A percentile compares a stretch with the other conserved stretches of the same genome.
Conservation (phyloP, 2,113 vertebrate genomes). For the Ursus arctos region DNA sequence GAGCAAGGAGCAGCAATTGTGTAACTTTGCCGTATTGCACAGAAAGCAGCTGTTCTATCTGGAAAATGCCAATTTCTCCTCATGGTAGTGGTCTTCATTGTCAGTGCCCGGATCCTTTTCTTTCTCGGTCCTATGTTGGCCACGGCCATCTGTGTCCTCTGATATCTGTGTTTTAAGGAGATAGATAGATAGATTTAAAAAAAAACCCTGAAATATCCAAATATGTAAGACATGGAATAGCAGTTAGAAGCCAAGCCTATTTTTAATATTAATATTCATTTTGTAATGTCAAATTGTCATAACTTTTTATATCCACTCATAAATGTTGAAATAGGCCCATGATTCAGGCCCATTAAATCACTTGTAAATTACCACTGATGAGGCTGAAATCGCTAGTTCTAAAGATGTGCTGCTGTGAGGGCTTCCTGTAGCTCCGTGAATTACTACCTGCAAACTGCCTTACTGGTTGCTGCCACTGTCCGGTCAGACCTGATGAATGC, state of each 20-base stretch:
- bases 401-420: constrained; percentile 65
- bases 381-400: constrained; percentile 79
- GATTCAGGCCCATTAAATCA: constrained; percentile 70
- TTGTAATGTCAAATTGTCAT: constrained; percentile 77
- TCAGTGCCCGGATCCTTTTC: background rate
- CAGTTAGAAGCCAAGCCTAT: constrained; percentile 64
- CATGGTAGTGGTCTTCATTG: background rate
- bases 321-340: constrained; percentile 69
- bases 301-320: constrained; percentile 78
- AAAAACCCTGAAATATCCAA: background rate
- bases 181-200: background rate
- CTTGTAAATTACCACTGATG: constrained; percentile 76
- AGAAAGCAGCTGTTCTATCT: background rate
- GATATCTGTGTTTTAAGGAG: constrained; percentile 36
- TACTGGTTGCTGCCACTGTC: constrained; percentile 31
- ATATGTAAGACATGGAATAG: constrained; percentile 29
- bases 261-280: constrained; percentile 80
- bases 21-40: background rate
- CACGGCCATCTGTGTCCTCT: background rate
- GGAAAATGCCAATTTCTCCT: background rate
- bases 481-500: constrained; percentile 70
- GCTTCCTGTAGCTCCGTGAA: constrained; percentile 73
- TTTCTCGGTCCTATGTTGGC: background rate
- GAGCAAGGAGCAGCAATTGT: background rate
- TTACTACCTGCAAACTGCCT: constrained; percentile 61